Evolutionary conservation across 2,888 invertebrate species (phyloP), one percentile per base, ranked within the genome.

Genomic region (Epinotia ramella): DNA sequence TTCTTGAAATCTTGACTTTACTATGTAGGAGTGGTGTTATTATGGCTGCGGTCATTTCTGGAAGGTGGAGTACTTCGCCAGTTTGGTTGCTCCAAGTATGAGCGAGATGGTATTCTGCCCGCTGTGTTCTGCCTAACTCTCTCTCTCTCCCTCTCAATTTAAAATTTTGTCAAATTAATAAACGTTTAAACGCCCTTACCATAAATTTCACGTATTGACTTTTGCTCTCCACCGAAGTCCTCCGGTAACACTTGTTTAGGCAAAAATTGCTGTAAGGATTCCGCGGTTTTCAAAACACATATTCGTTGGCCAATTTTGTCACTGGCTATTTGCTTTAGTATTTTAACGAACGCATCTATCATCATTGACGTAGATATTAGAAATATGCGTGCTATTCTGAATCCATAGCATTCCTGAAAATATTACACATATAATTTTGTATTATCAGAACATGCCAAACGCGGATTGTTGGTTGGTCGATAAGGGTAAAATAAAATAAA

Each of bases 371-470:
- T 28, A 11, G 88, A 83, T 60, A 90, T 70, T 0, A 91, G 44
- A 73, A 90, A 87, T 11, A 92, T 84, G 0, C 85, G 86, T 76
- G 88, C 88, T 9, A 91, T 76, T 77, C 87, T 83, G 81, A 88
- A 82, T 4, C 90, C 88, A 56, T 85, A 89, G 5, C 89, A 89
- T 79, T 89, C 87, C 92, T 92, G 81, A 24, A 89, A 86, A 33
- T 16, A 49, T 16, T 49, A 9, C 7, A 9, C 7, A 9, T 28
- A 40, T 33, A 6, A 33, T 33, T 7, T 1, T 40, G 9, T 9
- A 33, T 33, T 33, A 33, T 40, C 40, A 40, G 9, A 40, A 40
- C 9, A 40, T 40, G 40, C 9, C 40, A 7, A 40, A 40, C 9
- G 40, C 6, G 9, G 40, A 33, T 40, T n/a, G n/a, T n/a, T 33